These are phyloP conservation scores for Philaethria dido DNA, from an alignment of 2,888 invertebrate genomes.

Conservation along the genomic window DNA sequence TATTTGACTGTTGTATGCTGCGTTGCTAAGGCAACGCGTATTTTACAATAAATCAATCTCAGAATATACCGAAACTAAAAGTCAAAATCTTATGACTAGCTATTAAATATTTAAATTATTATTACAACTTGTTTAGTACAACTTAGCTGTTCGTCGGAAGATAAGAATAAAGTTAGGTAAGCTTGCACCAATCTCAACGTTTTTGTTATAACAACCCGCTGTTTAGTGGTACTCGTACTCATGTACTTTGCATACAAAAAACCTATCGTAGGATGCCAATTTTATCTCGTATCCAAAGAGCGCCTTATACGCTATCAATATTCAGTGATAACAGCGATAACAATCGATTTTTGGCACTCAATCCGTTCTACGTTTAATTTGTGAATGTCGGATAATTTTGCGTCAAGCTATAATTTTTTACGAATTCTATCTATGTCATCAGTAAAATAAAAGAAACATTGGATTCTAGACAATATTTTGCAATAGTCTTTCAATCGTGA, in stretches of 20 bases:
- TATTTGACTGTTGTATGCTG: no score
- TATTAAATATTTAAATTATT: background rate
- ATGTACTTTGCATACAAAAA: background rate
- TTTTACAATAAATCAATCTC: no score
- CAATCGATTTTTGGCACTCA: constrained; percentile 26
- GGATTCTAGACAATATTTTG: no score
- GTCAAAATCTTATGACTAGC: background rate
- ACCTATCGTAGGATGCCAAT: background rate
- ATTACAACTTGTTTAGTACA: background rate
- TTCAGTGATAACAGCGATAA: constrained; percentile 30
- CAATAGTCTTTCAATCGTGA: no score
- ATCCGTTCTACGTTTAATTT: background rate
- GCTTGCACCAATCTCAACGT: background rate
- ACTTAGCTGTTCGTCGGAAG: background rate
- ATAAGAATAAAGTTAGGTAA: background rate
- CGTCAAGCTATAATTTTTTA: no score
- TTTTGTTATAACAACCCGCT: background rate
- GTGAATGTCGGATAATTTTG: background rate
- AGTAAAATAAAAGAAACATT: no score
- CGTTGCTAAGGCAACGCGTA: no score
- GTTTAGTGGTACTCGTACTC: no score
- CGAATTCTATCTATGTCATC: no score
- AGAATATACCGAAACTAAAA: no score
- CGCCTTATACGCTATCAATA: constrained; percentile 24
- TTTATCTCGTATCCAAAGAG: constrained; percentile 19